Evolutionary conservation across 2,113 vertebrate species (phyloP), one percentile per base, ranked within the genome.

Genomic region (Nannospalax galili): DNA sequence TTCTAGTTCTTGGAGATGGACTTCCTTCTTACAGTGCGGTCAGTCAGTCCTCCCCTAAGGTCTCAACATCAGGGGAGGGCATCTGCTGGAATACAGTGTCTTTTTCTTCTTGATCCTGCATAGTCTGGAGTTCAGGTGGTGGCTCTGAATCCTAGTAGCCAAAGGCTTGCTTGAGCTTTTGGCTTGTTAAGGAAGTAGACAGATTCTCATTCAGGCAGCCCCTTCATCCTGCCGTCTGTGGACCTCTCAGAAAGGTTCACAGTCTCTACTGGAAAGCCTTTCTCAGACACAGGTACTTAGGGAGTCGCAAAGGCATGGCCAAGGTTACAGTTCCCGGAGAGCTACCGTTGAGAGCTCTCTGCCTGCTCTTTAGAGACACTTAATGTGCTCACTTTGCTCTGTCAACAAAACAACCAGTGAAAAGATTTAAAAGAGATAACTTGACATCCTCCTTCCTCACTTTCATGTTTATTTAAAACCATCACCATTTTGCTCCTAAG

Each of bases 301-400:
- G 42, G 11, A 22, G 45, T 79, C 30, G n/a, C 84, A 96, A 96
- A 93, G 88, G 78, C 84, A 92, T 19, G 20, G 3, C 73, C 95
- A 94, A 97, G 95, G 92, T 96, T 79, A 95, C 60, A 28, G 82
- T 24, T 64, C 67, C 42, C 64, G 48, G 1, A 26, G 84, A 75
- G 85, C 67, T 72, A 56, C 67, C 40, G 69, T n/a, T 14, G 84
- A 72, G 52, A 84, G 52, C 40, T 3, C 45, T 45, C 52, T 92
- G 84, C 64, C n/a, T 42, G 26, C 88, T 79, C 58, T 65, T 77
- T 78, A n/a, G 88, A 90, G 91, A 77, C 11, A 75, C 48, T 73
- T 45, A 32, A 26, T 37, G 42, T 37, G 60, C 72, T 52, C 56
- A 60, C 52, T 60, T 65, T 19, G n/a, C 30, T 93, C 67, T 65